Evolutionary conservation across 2,797 vertebrate species (phyloP).

Genomic region (Nyctalus aviator): DNA sequence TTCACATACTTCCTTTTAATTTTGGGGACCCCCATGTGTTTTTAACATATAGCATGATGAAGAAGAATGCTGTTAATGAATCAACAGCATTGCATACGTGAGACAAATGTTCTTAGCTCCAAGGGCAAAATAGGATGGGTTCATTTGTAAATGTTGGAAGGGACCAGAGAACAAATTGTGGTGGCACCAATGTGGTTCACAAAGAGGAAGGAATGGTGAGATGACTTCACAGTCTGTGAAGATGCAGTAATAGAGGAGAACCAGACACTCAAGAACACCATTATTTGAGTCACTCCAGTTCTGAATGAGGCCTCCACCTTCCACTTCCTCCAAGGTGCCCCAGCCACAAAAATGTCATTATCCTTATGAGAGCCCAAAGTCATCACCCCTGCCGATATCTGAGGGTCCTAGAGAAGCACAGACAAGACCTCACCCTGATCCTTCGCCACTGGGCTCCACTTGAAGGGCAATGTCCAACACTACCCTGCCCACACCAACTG

Average conservation of each 20-base stretch:
- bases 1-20: background rate
- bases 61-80: background rate
- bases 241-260: background rate
- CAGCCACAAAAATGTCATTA: background rate
- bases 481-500: background rate
- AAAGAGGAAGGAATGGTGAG: background rate
- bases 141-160: background rate
- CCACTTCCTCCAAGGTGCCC: background rate
- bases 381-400: fast-evolving
- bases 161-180: background rate
- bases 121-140: background rate
- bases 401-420: background rate
- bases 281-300: background rate
- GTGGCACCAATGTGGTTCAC: background rate
- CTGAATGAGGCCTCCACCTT: background rate
- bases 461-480: background rate
- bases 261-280: background rate
- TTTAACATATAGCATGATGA: background rate
- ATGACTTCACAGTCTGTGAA: background rate
- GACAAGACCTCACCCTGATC: background rate
- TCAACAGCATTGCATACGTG: background rate
- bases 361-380: background rate
- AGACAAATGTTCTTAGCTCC: background rate
- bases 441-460: background rate
- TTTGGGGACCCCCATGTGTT: background rate